Evolutionary conservation across 2,888 invertebrate species (phyloP).

Genomic region (Antitype chi): DNA sequence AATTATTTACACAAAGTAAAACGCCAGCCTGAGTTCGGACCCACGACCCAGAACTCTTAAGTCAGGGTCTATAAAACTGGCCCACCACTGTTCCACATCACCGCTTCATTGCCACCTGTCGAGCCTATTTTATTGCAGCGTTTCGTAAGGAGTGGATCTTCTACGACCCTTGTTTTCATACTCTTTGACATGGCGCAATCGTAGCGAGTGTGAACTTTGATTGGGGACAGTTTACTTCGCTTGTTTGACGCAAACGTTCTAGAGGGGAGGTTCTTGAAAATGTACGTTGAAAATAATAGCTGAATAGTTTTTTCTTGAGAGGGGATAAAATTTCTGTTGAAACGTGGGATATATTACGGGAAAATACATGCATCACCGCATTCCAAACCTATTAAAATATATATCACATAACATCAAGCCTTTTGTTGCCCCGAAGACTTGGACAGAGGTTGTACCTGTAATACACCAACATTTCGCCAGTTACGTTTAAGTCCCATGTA

Average conservation of each 20-base stretch:
- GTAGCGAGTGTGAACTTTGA: conserved; percentile 35
- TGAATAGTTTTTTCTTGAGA: neutral
- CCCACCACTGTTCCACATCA: too few species aligned
- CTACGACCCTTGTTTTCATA: neutral
- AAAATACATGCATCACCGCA: too few species aligned
- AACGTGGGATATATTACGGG: neutral
- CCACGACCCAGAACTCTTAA: too few species aligned
- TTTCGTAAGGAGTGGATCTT: conserved; percentile 23
- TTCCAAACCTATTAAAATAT: too few species aligned
- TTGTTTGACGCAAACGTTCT: conserved; percentile 34
- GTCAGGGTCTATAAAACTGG: too few species aligned
- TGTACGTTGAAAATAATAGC: conserved; percentile 2
- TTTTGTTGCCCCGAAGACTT: too few species aligned
- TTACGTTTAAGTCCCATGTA: too few species aligned
- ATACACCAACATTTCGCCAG: too few species aligned
- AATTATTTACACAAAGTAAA: too few species aligned
- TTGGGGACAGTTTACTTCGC: conserved; percentile 46
- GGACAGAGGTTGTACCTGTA: too few species aligned
- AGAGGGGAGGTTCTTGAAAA: neutral
- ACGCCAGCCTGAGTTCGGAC: too few species aligned
- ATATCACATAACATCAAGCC: too few species aligned
- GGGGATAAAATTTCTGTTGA: neutral
- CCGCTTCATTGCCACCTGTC: neutral
- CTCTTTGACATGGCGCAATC: conserved; percentile 5
- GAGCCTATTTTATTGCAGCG: neutral